Evolutionary conservation across 2,888 invertebrate genomes (phyloP), one percentile per base, ranked within the genome.

Genomic region (Pocota personata): DNA sequence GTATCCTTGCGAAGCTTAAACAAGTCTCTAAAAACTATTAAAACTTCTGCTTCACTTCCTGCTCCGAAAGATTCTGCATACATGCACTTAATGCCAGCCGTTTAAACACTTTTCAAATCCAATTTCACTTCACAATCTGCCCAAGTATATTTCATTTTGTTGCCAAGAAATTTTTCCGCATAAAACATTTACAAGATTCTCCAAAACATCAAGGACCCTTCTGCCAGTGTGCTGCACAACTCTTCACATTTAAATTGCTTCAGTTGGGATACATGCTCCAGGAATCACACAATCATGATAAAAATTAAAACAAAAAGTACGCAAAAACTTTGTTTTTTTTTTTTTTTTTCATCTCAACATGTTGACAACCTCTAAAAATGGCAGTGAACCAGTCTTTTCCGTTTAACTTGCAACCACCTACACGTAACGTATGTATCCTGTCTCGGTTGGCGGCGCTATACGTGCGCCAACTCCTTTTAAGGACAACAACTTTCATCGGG

Each of bases 341-440:
- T n/a, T n/a, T n/a, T 37, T n/a, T 16, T 58, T 58, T 37, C 77
- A 58, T 64, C 71, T 71, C 77, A 52, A 58, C 73, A 69, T 60
- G 83, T 69, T 69, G 79, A 67, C 83, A 84, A 75, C 75, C 83
- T 79, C 83, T 73, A 78, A 79, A 84, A 69, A 75, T 84, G 80
- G 69, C 80, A 80, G 64, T 84, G 80, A 84, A 80, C 84, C 84
- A 84, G 83, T 67, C 72, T 72, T 55, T 67, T 58, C 60, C 69
- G 66, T 71, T 77, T 57, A 77, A 50, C 77, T 35, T 46, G 43
- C 66, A 66, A 35, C 79, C 75, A 71, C 75, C 79, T 84, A 79
- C 84, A 80, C 55, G 10, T 57, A 16, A 80, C 55, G 10, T 57
- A 16, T 37, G 35, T 40, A n/a, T 52, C 19, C n/a, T 27, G 27